Base-by-base conservation (phyloP, 64 coral and sea anemone species). In the Pachyseris speciosa region DNA sequence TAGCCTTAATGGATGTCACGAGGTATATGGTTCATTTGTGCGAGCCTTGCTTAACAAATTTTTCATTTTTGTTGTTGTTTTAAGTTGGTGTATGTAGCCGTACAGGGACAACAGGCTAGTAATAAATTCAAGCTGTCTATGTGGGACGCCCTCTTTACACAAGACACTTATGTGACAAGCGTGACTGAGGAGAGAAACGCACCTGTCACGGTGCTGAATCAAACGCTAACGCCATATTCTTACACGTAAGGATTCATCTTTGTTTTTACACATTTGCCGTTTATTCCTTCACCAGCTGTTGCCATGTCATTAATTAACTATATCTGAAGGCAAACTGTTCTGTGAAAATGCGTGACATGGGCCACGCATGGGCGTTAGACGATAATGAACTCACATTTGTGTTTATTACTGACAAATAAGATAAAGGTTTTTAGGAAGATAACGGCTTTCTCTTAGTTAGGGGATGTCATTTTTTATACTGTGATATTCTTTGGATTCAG, bases 91-190 rank as follows among this genome's bases (percentile, higher is more conserved):
- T 98, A 67, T 75, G 96, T 98, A 12, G 96, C 96, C 30, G 93
- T 98, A 2, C 96, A 98, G 60, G 96, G 96, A 3, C 96, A 98
- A 64, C 40, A 37, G 8, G 34, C 55, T 8, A 73, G 0, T 52
- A 98, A 98, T 65, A 84, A 93, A 38, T 95, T 98, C 71, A 90
- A 92, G 51, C 27, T 98, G 20, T 98, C 96, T 22, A 93, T 98
- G 89, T 98, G 89, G 96, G 96, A 98, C 75, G 77, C 80, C 5
- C 81, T 98, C 13, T 98, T 98, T 67, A 48, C 44, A 5, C 48
- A 79, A 22, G 94, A 96, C 45, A 78, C 72, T 49, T 90, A 85
- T 22, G 19, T 51, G 25, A 67, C 65, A 13, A 87, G 68, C 78
- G 48, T 65, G 10, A 7, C 19, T 33, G 77, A 96, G 29, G 88